Percentiles rank a stretch among this genome's conserved stretches.
Evolutionary conservation across 2,113 vertebrate genomes (phyloP).

Genomic region (Seriola dumerili): DNA sequence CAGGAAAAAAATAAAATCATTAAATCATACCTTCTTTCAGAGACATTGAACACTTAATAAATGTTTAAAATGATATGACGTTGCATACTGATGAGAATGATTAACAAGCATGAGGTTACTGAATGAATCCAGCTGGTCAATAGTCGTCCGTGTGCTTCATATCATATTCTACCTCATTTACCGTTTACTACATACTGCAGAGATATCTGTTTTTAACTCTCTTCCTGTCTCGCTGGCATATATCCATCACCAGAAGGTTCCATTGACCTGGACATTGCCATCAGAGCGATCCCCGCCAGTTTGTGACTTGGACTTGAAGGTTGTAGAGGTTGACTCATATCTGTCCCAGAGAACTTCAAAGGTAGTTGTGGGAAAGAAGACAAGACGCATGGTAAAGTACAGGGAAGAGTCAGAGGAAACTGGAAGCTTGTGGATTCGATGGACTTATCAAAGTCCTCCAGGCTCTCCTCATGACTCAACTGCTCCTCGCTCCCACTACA

Average conservation of each 20-base stretch:
- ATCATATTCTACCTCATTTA: neutral
- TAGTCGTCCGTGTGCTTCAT: too few species aligned
- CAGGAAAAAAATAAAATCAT: too few species aligned
- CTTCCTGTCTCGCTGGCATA: slow-evolving; percentile 62
- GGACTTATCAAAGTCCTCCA: slow-evolving; percentile 18
- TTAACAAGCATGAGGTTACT: too few species aligned
- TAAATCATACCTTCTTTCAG: too few species aligned
- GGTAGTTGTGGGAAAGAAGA: neutral
- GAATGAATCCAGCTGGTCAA: too few species aligned
- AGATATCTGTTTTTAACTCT: slow-evolving; percentile 11
- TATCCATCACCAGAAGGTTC: slow-evolving; percentile 71
- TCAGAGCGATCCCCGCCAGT: neutral
- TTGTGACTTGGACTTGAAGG: neutral
- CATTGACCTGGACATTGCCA: neutral
- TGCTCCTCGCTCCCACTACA: slow-evolving; percentile 28
- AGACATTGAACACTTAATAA: too few species aligned
- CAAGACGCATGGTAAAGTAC: neutral
- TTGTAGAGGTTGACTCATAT: neutral
- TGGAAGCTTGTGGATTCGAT: slow-evolving; percentile 5
- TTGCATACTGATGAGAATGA: neutral
- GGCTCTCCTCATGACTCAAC: slow-evolving; percentile 49
- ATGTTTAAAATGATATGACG: neutral
- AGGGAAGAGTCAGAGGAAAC: neutral
- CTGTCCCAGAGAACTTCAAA: neutral
- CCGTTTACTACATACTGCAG: neutral